Conservation (phyloP, 2,888 invertebrate species). For the Volucella bombylans region DNA sequence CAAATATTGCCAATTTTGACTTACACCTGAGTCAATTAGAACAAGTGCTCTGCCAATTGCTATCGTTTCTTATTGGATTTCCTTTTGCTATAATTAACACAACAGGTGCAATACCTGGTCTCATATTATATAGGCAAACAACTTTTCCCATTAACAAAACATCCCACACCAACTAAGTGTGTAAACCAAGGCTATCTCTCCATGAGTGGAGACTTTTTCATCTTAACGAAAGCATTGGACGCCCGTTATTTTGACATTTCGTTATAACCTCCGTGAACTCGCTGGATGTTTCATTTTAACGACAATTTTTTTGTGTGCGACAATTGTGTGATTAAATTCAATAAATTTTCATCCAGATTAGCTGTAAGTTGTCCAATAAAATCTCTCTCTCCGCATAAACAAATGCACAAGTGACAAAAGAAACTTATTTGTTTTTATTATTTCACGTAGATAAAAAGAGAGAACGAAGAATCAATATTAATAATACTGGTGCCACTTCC, state of each 20-base stretch:
- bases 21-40: too few species aligned
- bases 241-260: constrained; percentile 69
- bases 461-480: constrained; percentile 30
- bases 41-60: too few species aligned
- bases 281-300: constrained; percentile 68
- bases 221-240: constrained; percentile 71
- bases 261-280: constrained; percentile 68
- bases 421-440: neutral
- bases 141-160: neutral
- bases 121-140: neutral
- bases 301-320: constrained; percentile 55
- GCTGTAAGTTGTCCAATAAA: constrained; percentile 43
- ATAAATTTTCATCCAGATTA: constrained; percentile 29
- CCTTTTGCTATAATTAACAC: too few species aligned
- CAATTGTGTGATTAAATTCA: constrained; percentile 58
- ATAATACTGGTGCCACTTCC: constrained; percentile 16
- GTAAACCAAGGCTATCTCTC: constrained; percentile 26
- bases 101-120: too few species aligned
- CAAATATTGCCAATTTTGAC: too few species aligned
- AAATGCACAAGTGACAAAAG: constrained; percentile 7
- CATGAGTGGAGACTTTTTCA: constrained; percentile 35
- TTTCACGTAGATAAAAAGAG: constrained; percentile 29
- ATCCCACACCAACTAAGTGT: constrained; percentile 9
- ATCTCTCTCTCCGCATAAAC: constrained; percentile 14
- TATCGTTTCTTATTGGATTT: too few species aligned